Base-by-base conservation (phyloP, 1,140 invertebrate species). In the Drosophila cardini region DNA sequence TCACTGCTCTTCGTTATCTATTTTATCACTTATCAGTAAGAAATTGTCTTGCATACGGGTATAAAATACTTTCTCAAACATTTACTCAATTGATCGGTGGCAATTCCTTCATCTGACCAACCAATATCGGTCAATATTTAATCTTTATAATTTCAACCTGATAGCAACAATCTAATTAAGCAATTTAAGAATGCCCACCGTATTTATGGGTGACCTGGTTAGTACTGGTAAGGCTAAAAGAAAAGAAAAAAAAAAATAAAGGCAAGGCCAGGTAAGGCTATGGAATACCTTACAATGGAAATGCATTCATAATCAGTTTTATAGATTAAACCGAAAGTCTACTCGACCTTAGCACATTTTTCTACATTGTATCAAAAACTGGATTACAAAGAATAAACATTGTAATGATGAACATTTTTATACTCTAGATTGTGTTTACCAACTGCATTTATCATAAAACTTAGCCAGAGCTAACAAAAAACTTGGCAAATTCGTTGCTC, bases 61-160 rank as follows among this genome's bases (percentile, higher is more conserved):
- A 36, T 30, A 56, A 62, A 48, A 57, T 16, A 62, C 42, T 46
- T 55, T 48, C 38, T 30, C 55, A 63, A 46, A 71, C 43, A 58
- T 52, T 72, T 48, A 26, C 55, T n/a, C 13, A 53, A 67, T 10
- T 58, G 55, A 55, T 72, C 21, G 34, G 7, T 11, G 11, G 15
- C n/a, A 34, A 16, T 60, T 30, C 9, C 9, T 11, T 8, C n/a
- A 13, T 57, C 34, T 8, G 2, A 7, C 10, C 4, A 13, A 13
- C 11, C 21, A 15, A 48, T 68, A 72, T 60, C 70, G 63, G 63
- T 72, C 63, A 72, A 72, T 52, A 55, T 65, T 42, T 72, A 67
- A 72, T 67, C 53, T 57, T 43, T 60, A 46, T 68, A 43, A 42
- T 46, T 13, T 32, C 15, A 45, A 4, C n/a, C 18, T n/a, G 45